Base-by-base conservation (phyloP, 2,797 vertebrate genomes). In the Spinus olivaceus region DNA sequence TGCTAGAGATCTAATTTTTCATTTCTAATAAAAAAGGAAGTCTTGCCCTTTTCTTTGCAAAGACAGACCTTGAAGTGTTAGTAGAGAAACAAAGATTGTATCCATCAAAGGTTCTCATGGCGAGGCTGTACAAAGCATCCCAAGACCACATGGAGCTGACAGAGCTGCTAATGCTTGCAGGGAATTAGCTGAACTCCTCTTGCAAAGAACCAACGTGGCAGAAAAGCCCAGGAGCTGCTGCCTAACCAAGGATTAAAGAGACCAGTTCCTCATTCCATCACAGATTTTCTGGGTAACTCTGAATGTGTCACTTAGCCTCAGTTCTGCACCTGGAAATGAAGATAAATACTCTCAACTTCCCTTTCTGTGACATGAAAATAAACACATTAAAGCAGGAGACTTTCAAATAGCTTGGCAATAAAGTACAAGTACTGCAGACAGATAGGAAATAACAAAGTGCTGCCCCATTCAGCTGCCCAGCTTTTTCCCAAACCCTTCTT, bases 361-460 rank as follows among this genome's bases (percentile, higher is more conserved):
- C 80, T 85, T 71, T 80, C 81, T 82, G 67, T 54, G 84, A 90
- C 84, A 87, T n/a, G 71, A 96, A 95, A 97, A 95, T 86, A 96
- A 95, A 92, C 93, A 94, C 78, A 79, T 69, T 86, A 94, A 94
- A 84, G 24, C 59, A 85, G 73, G 33, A 94, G 88, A 65, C 83
- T 90, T 95, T 95, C 88, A 87, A 90, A 90, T 10, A 77, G 56
- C 71, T 94, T 93, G 88, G 88, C 86, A 94, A 71, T 84, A n/a
- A 90, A 94, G 71, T 50, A 35, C 53, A 92, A 94, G 71, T 10
- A 71, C 56, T 80, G 66, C 41, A 85, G 90, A 71, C 46, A 87
- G 88, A 90, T 90, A 88, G 93, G 95, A 97, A 95, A 93, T 90
- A 95, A 94, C 93, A 86, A 94, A 95, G 93, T 53, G 63, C 92